phyloP scores from a whole-genome alignment of 35 echinoderm and acorn worm species.

The Chiridota heheva region DNA sequence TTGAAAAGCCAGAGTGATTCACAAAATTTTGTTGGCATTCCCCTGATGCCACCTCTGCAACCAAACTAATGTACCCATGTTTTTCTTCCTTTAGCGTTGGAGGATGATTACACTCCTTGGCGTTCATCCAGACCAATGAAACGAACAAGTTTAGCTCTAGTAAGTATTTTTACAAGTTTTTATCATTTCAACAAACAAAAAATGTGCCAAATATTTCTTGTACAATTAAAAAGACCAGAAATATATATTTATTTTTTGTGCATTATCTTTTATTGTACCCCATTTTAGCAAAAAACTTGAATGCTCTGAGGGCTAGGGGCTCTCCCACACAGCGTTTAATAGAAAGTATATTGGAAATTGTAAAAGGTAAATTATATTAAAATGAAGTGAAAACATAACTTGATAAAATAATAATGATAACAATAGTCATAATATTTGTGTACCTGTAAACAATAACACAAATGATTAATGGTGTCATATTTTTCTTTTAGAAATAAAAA shows the following conservation, averaged over 20 bases:
- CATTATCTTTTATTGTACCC: not conserved
- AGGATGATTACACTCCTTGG: slow-evolving; percentile 58
- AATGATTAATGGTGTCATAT: no score
- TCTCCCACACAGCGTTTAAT: not conserved
- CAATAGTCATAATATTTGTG: no score
- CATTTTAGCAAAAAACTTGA: not conserved
- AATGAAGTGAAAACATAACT: no score
- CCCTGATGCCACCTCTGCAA: no score
- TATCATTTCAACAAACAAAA: not conserved
- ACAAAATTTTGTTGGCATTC: no score
- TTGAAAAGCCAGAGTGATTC: no score
- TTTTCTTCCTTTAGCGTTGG: slow-evolving; percentile 5
- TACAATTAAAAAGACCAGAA: not conserved
- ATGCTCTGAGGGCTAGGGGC: not conserved
- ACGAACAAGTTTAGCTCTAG: slow-evolving; percentile 80
- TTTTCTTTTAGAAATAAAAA: no score
- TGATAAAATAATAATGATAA: no score
- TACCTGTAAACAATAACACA: no score
- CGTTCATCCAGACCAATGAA: slow-evolving; percentile 82
- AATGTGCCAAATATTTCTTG: not conserved
- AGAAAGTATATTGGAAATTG: no score
- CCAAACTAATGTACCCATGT: no score
- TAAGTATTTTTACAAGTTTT: slow-evolving; percentile 27
- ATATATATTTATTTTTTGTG: not conserved
- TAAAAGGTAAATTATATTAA: no score